Percentiles rank a stretch among this genome's conserved stretches.
Evolutionary conservation across 2,888 invertebrate genomes (phyloP).

Genomic region (Athalia cordata): DNA sequence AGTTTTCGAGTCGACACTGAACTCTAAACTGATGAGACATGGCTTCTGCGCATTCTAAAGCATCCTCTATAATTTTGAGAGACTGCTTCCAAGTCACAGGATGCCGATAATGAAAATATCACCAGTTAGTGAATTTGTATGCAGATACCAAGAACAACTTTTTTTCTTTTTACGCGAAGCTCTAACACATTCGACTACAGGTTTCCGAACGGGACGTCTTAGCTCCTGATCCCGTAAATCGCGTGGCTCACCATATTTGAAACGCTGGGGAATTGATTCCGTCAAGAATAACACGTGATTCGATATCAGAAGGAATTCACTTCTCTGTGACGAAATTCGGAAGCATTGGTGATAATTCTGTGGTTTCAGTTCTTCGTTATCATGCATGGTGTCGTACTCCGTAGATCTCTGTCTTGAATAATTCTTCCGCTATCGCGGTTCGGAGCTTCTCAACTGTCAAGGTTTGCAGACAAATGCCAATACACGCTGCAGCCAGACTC

Average conservation of each 20-base stretch:
- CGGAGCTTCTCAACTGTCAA: conserved; percentile 3
- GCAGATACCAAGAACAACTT: no score
- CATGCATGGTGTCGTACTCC: background rate
- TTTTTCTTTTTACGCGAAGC: no score
- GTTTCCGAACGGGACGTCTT: no score
- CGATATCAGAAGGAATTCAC: background rate
- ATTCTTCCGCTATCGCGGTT: conserved; percentile 5
- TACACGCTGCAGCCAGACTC: conserved; percentile 25
- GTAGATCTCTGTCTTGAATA: background rate
- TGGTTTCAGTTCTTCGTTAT: conserved; percentile 8
- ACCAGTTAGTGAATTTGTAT: background rate
- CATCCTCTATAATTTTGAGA: background rate
- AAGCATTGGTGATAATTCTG: background rate
- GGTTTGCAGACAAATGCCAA: conserved; percentile 13
- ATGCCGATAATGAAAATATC: background rate
- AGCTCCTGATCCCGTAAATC: no score
- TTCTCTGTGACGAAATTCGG: background rate
- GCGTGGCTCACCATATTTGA: no score
- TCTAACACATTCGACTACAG: no score
- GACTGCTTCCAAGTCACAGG: background rate
- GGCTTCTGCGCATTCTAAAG: conserved; percentile 10
- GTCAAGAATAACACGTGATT: no score
- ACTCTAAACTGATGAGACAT: conserved; percentile 26
- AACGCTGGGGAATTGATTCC: no score
- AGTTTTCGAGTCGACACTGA: conserved; percentile 28